Evolutionary conservation across 2,113 vertebrate species (phyloP), one percentile per base, ranked within the genome.

Genomic region (Semnornis frantzii): DNA sequence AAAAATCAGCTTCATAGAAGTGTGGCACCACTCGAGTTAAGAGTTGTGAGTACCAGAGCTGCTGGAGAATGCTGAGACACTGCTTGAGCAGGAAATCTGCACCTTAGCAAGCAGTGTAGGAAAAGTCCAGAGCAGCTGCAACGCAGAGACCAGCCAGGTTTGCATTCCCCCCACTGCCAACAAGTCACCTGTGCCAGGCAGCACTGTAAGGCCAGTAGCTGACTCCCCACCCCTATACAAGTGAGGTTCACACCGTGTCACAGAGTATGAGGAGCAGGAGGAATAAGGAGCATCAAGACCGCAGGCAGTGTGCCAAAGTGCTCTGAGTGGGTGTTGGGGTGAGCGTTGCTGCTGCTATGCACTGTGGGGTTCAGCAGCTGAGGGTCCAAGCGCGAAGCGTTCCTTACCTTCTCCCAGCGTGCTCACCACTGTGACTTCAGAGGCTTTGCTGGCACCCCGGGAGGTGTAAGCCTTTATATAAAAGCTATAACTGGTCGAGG

Each of bases 391-490:
- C 2, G 1, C 82, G 70, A 83, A 90, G 92, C 3, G 2, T 5
- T 87, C 69, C 98, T 98, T 97, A 99, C 99, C 99, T 98, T 99
- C 99, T 20, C 99, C 99, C 54, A 98, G 97, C 23, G 99, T 99
- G 98, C 97, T 99, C 96, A 98, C 98, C 81, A 98, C 97, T 27
- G 98, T 98, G 4, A 95, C 97, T 77, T 98, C 97, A 0, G 99
- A 99, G 69, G 99, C 98, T 87, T 99, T 99, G 97, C 99, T 99
- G 95, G 99, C 99, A 69, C 99, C 99, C 4, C 98, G 98, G 9
- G 99, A 99, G 0, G 99, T 99, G 95, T 99, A 99, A 82, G 99
- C 99, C 96, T 99, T 99, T 79, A 99, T 98, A 25, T 99, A 99
- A 98, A 99, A 99, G 93, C 98, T 99, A 91, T 99, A 99, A 96